A percentile compares a stretch with the other conserved stretches of the same genome.
These are phyloP conservation scores for Gymnoscopelus microlampas DNA, from an alignment of 2,797 vertebrate genomes.

Conservation along the genomic window DNA sequence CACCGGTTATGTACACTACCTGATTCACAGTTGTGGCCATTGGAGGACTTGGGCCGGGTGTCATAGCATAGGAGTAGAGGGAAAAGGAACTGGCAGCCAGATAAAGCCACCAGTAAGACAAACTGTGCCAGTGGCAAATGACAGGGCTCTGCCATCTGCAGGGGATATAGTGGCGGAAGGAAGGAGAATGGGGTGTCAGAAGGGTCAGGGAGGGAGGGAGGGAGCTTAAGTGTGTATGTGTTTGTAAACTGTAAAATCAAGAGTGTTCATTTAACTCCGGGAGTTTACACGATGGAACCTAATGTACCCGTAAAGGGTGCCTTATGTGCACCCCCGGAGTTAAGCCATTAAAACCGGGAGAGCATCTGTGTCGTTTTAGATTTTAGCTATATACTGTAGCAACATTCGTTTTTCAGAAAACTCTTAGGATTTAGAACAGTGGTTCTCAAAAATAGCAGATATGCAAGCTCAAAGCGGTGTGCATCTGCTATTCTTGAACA, in stretches of 20 bases:
- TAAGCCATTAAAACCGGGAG: too few species aligned
- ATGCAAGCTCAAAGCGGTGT: too few species aligned
- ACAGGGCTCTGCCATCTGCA: constrained; percentile 61
- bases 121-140: constrained; percentile 50
- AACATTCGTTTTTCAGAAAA: too few species aligned
- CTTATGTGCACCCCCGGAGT: too few species aligned
- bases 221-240: constrained; percentile 5
- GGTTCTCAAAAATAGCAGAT: too few species aligned
- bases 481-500: too few species aligned
- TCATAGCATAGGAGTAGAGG: constrained; percentile 48
- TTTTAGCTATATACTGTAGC: too few species aligned
- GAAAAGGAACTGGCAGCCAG: constrained; percentile 60
- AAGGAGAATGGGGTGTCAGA: constrained; percentile 33
- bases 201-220: constrained; percentile 5
- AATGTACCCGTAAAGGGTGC: too few species aligned
- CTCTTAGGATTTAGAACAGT: too few species aligned
- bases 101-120: constrained; percentile 61
- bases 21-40: constrained; percentile 57
- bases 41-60: constrained; percentile 48
- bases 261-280: too few species aligned
- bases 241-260: not conserved
- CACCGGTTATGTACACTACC: constrained; percentile 52
- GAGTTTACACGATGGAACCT: too few species aligned
- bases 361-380: too few species aligned
- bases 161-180: constrained; percentile 35